Base-by-base conservation (phyloP, 2,797 vertebrate genomes). In the Menidia menidia region DNA sequence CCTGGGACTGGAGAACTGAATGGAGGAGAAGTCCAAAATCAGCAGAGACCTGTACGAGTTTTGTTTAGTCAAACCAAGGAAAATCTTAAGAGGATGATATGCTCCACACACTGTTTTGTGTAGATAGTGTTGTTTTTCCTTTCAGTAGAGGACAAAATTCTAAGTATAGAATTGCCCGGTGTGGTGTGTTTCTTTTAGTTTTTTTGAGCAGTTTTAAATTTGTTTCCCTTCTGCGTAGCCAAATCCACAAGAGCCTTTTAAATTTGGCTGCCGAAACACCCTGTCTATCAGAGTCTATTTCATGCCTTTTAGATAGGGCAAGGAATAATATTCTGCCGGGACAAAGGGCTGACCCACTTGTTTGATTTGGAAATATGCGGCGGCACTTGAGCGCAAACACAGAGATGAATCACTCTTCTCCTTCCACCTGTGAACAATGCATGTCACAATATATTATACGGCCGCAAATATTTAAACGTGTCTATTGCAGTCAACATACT, bases 261-360 rank as follows among this genome's bases (percentile, higher is more conserved):
- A 60, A 81, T 75, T 47, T 68, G 68, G 52, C 58, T 48, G 45
- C 68, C 67, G 58, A 77, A 78, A 70, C 64, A 45, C 30, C 58
- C 51, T 0, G 9, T 62, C 68, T 76, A 85, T 89, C 84, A 80
- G 60, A 79, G 66, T 31, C 60, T 19, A 82, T 86, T 85, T 71
- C 66, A 78, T 56, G 68, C 59, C 64, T 77, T 71, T 85, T 74
- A 85, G 64, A 81, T 13, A 60, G 69, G 69, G 30, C 64, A 69
- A 71, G 74, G 66, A 52, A 70, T 79, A 87, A 82, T 79, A 76
- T 76, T 77, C 64, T 50, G 39, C 57, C 2, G 39, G 44, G 85
- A 87, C 82, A 90, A 84, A 78, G 55, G 43, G 31, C 72, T 77
- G 76, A 77, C 78, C 86, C 77, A 81, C 87, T 90, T 85, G 84